Percentiles rank a stretch among this genome's conserved stretches.
Conservation (phyloP, 2,888 invertebrate species). For the Rotaria socialis region DNA sequence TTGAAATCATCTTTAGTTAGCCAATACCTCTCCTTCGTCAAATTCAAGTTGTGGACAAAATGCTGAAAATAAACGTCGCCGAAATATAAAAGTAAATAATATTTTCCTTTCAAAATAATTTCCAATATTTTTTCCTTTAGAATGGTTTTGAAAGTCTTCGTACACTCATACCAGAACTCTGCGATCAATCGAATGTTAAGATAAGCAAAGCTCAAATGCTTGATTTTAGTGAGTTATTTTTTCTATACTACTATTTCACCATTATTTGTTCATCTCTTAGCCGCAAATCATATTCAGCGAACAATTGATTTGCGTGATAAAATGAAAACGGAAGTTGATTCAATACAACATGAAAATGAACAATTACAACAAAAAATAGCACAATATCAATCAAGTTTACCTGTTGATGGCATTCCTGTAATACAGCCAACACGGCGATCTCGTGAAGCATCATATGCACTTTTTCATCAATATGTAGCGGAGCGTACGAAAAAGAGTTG, state of each 20-base stretch:
- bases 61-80: constrained; percentile 24
- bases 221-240: constrained; percentile 70
- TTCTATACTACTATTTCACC: neutral
- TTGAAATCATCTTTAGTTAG: neutral
- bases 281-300: constrained; percentile 83
- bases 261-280: constrained; percentile 51
- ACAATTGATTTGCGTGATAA: constrained; percentile 77
- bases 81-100: constrained; percentile 20
- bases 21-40: neutral
- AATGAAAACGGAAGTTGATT: constrained; percentile 83
- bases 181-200: constrained; percentile 80
- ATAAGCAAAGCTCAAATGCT: constrained; percentile 83
- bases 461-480: constrained; percentile 85
- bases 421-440: constrained; percentile 80
- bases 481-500: constrained; percentile 81
- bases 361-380: constrained; percentile 78
- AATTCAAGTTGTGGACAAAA: neutral
- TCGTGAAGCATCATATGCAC: constrained; percentile 58
- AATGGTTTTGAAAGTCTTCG: constrained; percentile 90
- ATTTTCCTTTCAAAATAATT: no score
- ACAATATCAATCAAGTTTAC: constrained; percentile 85
- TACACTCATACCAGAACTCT: constrained; percentile 80
- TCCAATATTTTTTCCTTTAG: constrained; percentile 48
- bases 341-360: constrained; percentile 79
- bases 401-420: constrained; percentile 89